Base-by-base conservation (phyloP, 2,797 vertebrate genomes). In the Bucorvus abyssinicus region DNA sequence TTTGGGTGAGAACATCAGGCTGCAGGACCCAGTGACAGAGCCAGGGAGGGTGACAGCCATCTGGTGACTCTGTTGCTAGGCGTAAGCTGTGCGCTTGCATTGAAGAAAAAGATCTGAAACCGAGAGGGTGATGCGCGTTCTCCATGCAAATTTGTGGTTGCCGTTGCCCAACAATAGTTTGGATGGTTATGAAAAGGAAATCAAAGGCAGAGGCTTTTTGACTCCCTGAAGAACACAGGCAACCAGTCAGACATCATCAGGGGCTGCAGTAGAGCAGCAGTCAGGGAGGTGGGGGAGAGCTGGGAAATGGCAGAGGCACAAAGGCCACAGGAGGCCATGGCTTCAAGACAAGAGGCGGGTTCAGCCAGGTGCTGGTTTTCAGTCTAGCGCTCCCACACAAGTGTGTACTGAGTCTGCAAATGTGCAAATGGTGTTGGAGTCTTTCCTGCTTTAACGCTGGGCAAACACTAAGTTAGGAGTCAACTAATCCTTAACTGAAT, bases 151-250 rank as follows among this genome's bases (percentile, higher is more conserved):
- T 17, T 67, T 93, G 90, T 78, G 75, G 91, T 57, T 78, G 69
- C 71, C 30, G 1, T 71, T 92, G 79, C 91, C 94, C 91, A 94
- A 80, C 88, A 87, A 87, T 79, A 94, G 91, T 49, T 91, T 67
- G 91, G 87, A 83, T n/a, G 82, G 73, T 53, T 59, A 85, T 91
- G 78, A 70, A 57, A 80, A 91, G 71, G 84, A 77, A 92, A 87
- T 80, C 59, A 85, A 91, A 86, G 88, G 73, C 87, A 83, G 78
- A 92, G 79, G n/a, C 71, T 76, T 83, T 73, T 55, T 1, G 12
- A 84, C 52, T 78, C 87, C 63, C 69, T 34, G 24, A 59, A 47
- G 83, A 84, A 57, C 47, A 55, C 13, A 17, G 68, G 50, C 79
- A 93, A 80, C 40, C 56, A 34, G 49, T 22, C 42, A 74, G 71